A percentile compares a stretch with the other conserved stretches of the same genome.
Conservation (phyloP, 2,113 vertebrate species). For the Myrmophylax atrothorax region DNA sequence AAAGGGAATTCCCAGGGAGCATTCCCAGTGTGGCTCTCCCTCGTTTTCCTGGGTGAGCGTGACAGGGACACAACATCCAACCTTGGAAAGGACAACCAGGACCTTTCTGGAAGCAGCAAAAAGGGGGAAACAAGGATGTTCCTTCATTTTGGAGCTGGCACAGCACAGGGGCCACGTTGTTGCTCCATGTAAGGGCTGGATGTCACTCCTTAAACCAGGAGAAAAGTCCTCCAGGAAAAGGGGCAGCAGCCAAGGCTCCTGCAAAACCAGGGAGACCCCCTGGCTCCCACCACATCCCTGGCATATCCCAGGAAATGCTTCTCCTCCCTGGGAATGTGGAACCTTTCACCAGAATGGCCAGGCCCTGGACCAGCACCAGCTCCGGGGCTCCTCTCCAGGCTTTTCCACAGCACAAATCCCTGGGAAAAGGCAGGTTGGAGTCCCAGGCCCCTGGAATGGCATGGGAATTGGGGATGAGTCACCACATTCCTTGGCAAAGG, state of each 20-base stretch:
- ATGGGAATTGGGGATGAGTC: not conserved
- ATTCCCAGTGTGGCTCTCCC: not conserved
- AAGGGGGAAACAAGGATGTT: no score
- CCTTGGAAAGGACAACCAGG: no score
- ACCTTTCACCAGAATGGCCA: not conserved
- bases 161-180: no score
- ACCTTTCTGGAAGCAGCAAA: no score
- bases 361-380: not conserved
- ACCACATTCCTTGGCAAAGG: not conserved
- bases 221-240: no score
- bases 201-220: no score
- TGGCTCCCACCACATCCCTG: not conserved
- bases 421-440: not conserved
- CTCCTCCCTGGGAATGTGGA: not conserved
- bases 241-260: not conserved
- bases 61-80: no score
- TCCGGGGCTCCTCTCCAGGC: not conserved
- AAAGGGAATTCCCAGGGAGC: accelerated
- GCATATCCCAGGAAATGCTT: accelerated
- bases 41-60: not conserved
- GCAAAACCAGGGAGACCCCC: not conserved
- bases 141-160: no score
- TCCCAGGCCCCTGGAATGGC: not conserved
- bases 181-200: no score
- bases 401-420: not conserved